Evolutionary conservation across 2,888 invertebrate genomes (phyloP), one percentile per base, ranked within the genome.

Genomic region (Steinernema hermaphroditum): DNA sequence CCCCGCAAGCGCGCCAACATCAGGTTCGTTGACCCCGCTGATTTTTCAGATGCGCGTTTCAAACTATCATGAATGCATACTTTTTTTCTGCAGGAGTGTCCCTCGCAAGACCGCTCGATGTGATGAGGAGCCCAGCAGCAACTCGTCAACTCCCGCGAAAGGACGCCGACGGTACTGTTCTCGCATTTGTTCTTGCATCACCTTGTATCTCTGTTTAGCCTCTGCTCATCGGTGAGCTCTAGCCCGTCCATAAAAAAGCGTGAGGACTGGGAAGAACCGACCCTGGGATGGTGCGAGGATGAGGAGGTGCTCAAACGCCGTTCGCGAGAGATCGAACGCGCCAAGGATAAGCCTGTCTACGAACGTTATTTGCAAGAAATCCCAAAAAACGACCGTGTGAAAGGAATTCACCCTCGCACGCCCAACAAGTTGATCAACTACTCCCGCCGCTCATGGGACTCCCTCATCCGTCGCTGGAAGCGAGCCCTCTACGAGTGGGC

Each of bases 361-460:
- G 68, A 75, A 44, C 73, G 74, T 19, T 85, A 85, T 72, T 54
- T 76, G 19, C 29, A 37, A 0, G 80, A 84, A 70, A 76, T 84
- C 2, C 76, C 80, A 8, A 74, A 78, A 37, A 70, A 71, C 9
- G 74, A 75, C n/a, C 81, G 85, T 29, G 74, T 77, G 43, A 77
- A 77, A 70, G 80, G 77, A 24, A 69, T 78, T 2, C 92, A 96
- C 88, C 96, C 96, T 0, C 90, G 90, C 83, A 96, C 96, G 0
- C 96, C 96, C 2, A 92, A 94, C 82, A 95, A 94, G 88, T 90
- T 91, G 85, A 87, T 90, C 32, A 94, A 94, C 88, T 94, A 93
- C 88, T 94, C 94, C 81, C 91, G 96, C 50, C 90, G 96, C 79
- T 94, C 93, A 14, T 97, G 94, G 92, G 96, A 97, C 87, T 92